Evolutionary conservation across 1,140 invertebrate species (phyloP).

Genomic region (Drosophila takahashii): DNA sequence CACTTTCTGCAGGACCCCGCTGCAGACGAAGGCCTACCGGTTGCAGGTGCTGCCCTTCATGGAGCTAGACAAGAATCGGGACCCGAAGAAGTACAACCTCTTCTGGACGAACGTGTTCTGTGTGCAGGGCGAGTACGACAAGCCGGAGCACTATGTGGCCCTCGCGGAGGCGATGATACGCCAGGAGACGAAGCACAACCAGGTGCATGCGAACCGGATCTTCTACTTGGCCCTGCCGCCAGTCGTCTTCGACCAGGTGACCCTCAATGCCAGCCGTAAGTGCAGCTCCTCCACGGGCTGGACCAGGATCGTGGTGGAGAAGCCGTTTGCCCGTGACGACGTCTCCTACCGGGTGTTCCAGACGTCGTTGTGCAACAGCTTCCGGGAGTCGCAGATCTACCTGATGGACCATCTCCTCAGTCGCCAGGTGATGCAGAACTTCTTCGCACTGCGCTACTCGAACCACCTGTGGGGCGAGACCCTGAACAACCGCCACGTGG

Average conservation of each 20-base stretch:
- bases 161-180: slow-evolving; percentile 23
- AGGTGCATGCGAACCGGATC: slow-evolving; percentile 51
- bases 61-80: slow-evolving; percentile 38
- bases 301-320: slow-evolving; percentile 58
- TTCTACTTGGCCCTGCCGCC: slow-evolving; percentile 64
- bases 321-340: slow-evolving; percentile 63
- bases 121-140: slow-evolving; percentile 51
- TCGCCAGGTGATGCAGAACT: slow-evolving; percentile 51
- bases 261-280: slow-evolving; percentile 50
- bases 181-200: slow-evolving; percentile 49
- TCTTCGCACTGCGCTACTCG: slow-evolving; percentile 55
- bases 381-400: slow-evolving; percentile 67
- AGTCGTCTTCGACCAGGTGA: slow-evolving; percentile 46
- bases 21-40: slow-evolving; percentile 42
- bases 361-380: slow-evolving; percentile 50
- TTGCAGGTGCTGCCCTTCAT: slow-evolving; percentile 54
- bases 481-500: slow-evolving; percentile 54
- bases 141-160: slow-evolving; percentile 25
- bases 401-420: slow-evolving; percentile 66
- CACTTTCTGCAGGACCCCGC: slow-evolving; percentile 39
- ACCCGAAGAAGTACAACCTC: slow-evolving; percentile 61
- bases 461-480: slow-evolving; percentile 63
- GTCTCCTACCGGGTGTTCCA: slow-evolving; percentile 46
- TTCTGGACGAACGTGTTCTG: slow-evolving; percentile 63
- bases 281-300: slow-evolving; percentile 49